Base-by-base conservation (phyloP, 2,113 vertebrate species). In the Embiotoca jacksoni region DNA sequence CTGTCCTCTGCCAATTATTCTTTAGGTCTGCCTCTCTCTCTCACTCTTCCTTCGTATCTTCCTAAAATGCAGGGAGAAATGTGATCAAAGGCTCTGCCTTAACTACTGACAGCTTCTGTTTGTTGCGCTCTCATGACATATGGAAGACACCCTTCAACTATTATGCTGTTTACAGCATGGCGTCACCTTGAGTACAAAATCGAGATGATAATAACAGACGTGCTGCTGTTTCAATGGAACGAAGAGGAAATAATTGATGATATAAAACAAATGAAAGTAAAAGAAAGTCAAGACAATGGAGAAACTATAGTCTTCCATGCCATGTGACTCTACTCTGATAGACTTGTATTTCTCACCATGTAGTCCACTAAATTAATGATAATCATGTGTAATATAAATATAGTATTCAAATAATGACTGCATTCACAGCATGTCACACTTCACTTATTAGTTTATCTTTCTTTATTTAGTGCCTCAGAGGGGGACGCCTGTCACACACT, bases 41-140 rank as follows among this genome's bases (percentile, higher is more conserved):
- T 33, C 23, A 6, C 10, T 71, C 44, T 70, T 37, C 5, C 30
- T 67, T 60, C 67, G 23, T 64, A 30, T 70, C 31, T 63, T 56
- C 59, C 33, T 72, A 31, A 53, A 59, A 81, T 37, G 75, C 60
- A 71, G 13, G 53, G 47, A 65, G 55, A 61, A 16, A 71, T 61
- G 16, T 83, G 77, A 84, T 87, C 81, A 89, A 88, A 83, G 82
- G 16, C 44, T 66, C n/a, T 57, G 32, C 72, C 16, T 58, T 49
- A 55, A 73, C 61, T 35, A 46, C 47, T 67, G 36, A 71, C 71
- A 32, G 57, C 7, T 72, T 72, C 56, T 52, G 53, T 74, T 70
- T 85, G 72, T 72, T 81, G 53, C 84, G 62, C 62, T 79, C 37
- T 80, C 50, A 73, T 39, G 35, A 66, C 63, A n/a, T 52, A 73